phyloP scores from a whole-genome alignment of 35 echinoderm and acorn worm species.

The Strongylocentrotus purpuratus region DNA sequence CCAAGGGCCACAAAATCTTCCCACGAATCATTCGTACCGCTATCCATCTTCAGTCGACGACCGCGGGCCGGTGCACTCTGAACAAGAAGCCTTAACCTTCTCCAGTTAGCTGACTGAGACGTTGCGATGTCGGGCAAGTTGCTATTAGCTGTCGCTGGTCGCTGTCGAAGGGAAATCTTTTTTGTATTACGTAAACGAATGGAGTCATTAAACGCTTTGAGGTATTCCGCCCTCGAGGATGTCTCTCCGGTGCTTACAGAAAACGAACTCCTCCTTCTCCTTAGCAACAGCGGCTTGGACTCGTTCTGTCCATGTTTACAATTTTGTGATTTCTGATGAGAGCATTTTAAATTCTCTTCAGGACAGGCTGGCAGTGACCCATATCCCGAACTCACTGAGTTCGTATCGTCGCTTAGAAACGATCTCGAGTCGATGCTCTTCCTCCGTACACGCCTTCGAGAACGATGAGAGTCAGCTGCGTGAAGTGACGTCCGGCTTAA shows the following conservation, averaged over 20 bases:
- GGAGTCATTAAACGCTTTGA: slow-evolving; percentile 27
- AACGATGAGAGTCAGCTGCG: background rate
- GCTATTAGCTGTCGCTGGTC: background rate
- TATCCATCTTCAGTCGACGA: background rate
- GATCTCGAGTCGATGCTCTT: slow-evolving; percentile 14
- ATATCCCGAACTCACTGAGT: background rate
- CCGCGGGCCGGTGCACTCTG: background rate
- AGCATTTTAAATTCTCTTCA: background rate
- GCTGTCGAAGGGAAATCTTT: background rate
- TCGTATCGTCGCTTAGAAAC: slow-evolving; percentile 28
- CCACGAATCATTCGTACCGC: background rate
- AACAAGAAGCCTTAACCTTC: background rate
- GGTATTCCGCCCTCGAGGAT: background rate
- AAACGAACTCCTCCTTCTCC: background rate
- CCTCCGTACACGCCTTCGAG: background rate
- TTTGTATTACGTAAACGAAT: slow-evolving; percentile 17
- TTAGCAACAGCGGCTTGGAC: background rate
- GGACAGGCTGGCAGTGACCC: background rate
- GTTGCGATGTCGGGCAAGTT: background rate
- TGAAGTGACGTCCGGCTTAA: background rate
- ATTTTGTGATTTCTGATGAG: background rate
- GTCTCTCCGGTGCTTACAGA: background rate
- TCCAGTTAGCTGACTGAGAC: background rate
- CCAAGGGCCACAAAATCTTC: slow-evolving; percentile 30
- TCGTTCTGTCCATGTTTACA: background rate